Base-by-base conservation (phyloP, 2,797 vertebrate genomes). In the Nannoperca obscura region DNA sequence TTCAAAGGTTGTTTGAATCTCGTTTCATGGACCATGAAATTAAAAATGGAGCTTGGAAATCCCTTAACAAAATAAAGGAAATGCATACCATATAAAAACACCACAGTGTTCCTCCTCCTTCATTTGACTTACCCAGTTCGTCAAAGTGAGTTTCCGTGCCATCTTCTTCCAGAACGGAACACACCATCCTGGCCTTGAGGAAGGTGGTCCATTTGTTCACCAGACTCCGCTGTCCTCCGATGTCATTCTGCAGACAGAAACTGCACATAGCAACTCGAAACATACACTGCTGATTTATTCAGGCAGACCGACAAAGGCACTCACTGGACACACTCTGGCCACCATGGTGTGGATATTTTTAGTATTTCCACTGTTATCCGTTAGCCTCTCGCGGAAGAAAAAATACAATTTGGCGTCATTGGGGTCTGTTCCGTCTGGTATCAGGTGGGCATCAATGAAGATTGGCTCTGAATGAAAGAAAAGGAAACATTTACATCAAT, bases 201-300 rank as follows among this genome's bases (percentile, higher is more conserved):
- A 99, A 99, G 0, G 98, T 99, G 46, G 97, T 99, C 98, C 98
- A 99, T 74, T 99, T 99, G 92, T 99, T 99, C 67, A 99, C 98
- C 0, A 99, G 95, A 85, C 98, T 99, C 22, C 98, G 96, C 82
- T 98, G 97, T 24, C 98, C 98, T 22, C 98, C 98, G 0, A 96
- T 96, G 91, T 99, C 98, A 75, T 95, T 99, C 98, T 96, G 88
- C 4, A 15, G 53, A 53, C 59, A 72, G 7, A 74, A 55, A 38
- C 15, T 0, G 10, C 44, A 76, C n/a, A 59, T 40, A 57, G 52
- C 7, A 74, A 63, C 24, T 15, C 3, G 0, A 86, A 38, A 50
- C 24, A 50, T 0, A 36, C 38, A 10, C 20, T 4, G 0, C 0
- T 11, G 66, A 46, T 69, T 47, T 1, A 59, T 50, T 42, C 0